Base-by-base conservation (phyloP, 2,797 vertebrate species). In the Tenualosa thibaudeaui region DNA sequence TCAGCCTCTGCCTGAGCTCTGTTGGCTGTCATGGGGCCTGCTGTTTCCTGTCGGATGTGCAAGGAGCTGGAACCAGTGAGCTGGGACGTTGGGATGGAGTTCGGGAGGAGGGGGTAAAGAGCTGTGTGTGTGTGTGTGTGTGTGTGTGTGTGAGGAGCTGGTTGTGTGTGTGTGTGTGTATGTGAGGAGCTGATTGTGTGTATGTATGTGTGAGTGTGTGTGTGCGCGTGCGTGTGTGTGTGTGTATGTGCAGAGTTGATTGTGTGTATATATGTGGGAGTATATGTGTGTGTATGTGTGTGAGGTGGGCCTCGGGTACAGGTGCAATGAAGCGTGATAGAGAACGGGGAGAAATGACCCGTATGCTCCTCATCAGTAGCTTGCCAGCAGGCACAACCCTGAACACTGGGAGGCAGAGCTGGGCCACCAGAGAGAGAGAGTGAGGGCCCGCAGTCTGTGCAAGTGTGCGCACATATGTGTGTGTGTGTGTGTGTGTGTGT, bases 161-260 rank as follows among this genome's bases (percentile, higher is more conserved):
- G 53, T 54, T 15, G 5, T 3, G 19, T 19, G 56, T 19, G 22
- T 60, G 15, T 5, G 12, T 7, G n/a, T 71, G 60, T 84, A 37
- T 85, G 85, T 1, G 53, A 15, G 53, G 53, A 54, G 53, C 12
- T 54, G 53, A 10, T 54, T 15, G 22, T 24, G 22, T 56, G 13
- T 51, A 3, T 51, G 81, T 65, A 40, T 83, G 82, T 83, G 37
- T 65, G 58, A 68, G 37, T 62, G 51, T 17, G 82, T 71, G 46
- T 50, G 81, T 82, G 8, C 58, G 22, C 37, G 81, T 26, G 40
- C 43, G 53, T 82, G 24, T 82, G 81, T 82, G 31, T 83, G 82
- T 83, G 19, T 65, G 82, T 68, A 22, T 83, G 31, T 22, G 58
- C 3, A 13, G 53, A 54, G 53, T 13, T 54, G 53, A 10, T 54